A percentile compares a stretch with the other conserved stretches of the same genome.
Conservation (phyloP, 92 coral and sea anemone species). For the Porites evermanni region DNA sequence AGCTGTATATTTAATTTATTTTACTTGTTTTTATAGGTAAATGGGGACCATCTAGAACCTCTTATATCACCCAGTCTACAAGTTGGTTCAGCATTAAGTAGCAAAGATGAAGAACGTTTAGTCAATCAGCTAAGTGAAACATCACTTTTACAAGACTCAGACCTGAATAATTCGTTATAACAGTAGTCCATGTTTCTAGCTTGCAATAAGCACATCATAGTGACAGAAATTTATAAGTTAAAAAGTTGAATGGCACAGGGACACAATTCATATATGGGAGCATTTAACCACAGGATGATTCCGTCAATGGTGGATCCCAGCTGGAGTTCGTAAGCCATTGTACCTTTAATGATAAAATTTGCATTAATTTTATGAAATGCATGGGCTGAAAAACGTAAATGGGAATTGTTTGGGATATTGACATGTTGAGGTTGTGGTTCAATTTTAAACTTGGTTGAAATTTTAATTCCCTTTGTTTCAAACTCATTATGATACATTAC, state of each 20-base stretch:
- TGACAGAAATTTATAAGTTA: too few species aligned
- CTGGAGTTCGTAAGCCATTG: constrained; percentile 8
- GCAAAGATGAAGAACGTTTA: constrained; percentile 84
- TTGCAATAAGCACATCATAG: background rate
- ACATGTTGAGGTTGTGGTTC: too few species aligned
- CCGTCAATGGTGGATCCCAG: background rate
- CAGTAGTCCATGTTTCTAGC: background rate
- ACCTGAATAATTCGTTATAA: constrained; percentile 21
- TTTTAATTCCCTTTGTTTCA: too few species aligned
- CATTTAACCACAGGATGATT: background rate
- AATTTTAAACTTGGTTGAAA: too few species aligned
- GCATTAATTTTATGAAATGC: background rate
- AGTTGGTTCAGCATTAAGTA: constrained; percentile 51
- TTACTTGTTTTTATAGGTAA: constrained; percentile 44
- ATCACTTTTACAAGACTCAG: constrained; percentile 63
- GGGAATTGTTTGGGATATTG: too few species aligned
- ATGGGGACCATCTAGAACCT: constrained; percentile 42
- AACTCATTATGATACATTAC: too few species aligned
- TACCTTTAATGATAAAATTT: constrained; percentile 1
- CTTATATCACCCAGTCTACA: constrained; percentile 21
- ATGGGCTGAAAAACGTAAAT: too few species aligned
- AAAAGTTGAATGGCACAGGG: background rate
- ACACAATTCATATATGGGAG: background rate
- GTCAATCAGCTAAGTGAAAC: constrained; percentile 74
- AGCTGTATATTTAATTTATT: background rate